Percentiles rank a stretch among this genome's conserved stretches.
Conservation (phyloP, 2,113 vertebrate species). For the Platycercus adscitus region DNA sequence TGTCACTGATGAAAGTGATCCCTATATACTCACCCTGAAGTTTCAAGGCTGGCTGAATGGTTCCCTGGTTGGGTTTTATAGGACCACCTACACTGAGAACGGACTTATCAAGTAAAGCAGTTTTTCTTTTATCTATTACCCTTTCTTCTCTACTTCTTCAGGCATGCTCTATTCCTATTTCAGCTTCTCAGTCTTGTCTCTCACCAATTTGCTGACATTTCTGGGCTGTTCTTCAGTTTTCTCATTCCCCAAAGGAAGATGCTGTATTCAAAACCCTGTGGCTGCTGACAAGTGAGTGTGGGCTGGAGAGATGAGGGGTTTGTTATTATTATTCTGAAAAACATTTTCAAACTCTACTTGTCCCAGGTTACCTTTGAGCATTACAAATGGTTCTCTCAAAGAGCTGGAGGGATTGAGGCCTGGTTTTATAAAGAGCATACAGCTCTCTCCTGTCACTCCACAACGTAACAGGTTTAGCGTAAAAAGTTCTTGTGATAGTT, state of each 20-base stretch:
- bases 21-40: constrained; percentile 84
- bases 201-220: constrained; percentile 22
- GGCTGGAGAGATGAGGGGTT: background rate
- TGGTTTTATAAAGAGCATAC: background rate
- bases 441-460: background rate
- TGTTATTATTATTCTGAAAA: background rate
- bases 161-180: background rate
- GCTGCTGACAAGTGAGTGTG: background rate
- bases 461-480: background rate
- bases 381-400: background rate
- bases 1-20: background rate
- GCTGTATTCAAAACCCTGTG: background rate
- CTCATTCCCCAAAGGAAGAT: background rate
- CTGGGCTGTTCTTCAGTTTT: constrained; percentile 16
- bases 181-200: background rate
- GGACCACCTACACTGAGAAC: constrained; percentile 85
- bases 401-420: background rate
- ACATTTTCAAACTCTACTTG: background rate
- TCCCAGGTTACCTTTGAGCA: background rate
- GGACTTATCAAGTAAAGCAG: constrained; percentile 81
- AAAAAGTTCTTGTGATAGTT: background rate
- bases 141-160: background rate
- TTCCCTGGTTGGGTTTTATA: constrained; percentile 95
- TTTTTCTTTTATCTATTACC: constrained; percentile 13
- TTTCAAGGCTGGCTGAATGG: constrained; percentile 91